Conservation (phyloP, 2,113 vertebrate species). For the Sminthopsis crassicaudata region DNA sequence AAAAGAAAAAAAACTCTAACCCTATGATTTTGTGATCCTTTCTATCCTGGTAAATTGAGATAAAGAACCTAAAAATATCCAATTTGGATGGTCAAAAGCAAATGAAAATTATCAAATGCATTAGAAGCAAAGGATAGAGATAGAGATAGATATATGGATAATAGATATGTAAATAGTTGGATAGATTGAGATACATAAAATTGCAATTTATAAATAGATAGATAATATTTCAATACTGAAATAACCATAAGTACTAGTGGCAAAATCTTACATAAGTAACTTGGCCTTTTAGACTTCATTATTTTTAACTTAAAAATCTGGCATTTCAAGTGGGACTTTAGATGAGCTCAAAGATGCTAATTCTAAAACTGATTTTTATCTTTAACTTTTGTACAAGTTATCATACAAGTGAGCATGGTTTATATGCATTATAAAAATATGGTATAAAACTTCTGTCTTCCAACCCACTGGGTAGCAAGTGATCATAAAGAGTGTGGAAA, state of each 20-base stretch:
- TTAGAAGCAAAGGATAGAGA: neutral
- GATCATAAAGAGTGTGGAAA: neutral
- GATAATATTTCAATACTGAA: neutral
- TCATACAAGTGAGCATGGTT: neutral
- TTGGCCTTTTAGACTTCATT: neutral
- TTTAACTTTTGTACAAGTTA: neutral
- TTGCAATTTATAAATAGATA: neutral
- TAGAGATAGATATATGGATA: neutral
- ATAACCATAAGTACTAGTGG: neutral
- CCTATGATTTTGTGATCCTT: neutral
- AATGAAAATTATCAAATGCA: neutral
- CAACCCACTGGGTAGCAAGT: neutral
- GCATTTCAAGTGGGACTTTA: neutral
- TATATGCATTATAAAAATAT: neutral
- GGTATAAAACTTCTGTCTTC: neutral
- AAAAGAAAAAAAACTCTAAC: no score
- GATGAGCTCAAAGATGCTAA: neutral
- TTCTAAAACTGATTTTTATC: neutral
- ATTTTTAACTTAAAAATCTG: neutral
- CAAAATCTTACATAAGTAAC: neutral
- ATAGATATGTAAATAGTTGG: no score
- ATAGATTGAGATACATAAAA: neutral
- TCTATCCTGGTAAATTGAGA: neutral
- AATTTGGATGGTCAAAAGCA: slow-evolving; percentile 27
- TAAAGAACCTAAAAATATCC: slow-evolving; percentile 8